Conservation (phyloP, 1,140 invertebrate species). For the Aphaenogaster floridana region DNA sequence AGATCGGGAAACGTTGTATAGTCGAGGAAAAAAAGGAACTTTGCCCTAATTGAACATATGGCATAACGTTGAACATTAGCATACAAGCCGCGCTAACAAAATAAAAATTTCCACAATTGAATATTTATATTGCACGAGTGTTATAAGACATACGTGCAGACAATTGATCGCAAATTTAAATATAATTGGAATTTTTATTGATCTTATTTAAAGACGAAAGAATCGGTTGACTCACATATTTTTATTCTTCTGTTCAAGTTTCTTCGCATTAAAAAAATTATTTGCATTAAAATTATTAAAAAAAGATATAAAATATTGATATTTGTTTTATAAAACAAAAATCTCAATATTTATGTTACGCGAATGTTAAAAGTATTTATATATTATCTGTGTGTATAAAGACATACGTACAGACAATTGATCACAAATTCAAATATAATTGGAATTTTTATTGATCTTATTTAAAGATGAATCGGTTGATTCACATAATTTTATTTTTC, state of each 20-base stretch:
- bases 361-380: slow-evolving; percentile 1
- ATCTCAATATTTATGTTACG: slow-evolving; percentile 42
- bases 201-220: slow-evolving; percentile 57
- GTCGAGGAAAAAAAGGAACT: not conserved
- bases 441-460: slow-evolving; percentile 39
- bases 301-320: slow-evolving; percentile 9
- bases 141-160: slow-evolving; percentile 11
- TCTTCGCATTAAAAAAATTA: slow-evolving; percentile 50
- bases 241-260: not conserved
- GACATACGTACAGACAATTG: slow-evolving; percentile 8
- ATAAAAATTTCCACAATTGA: slow-evolving; percentile 45
- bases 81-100: not conserved
- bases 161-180: slow-evolving; percentile 29
- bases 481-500: slow-evolving; percentile 19
- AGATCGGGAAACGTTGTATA: not conserved
- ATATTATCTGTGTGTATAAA: not conserved
- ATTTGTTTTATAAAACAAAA: not conserved
- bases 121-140: slow-evolving; percentile 29
- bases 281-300: not conserved
- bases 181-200: slow-evolving; percentile 40
- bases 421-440: slow-evolving; percentile 43
- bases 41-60: slow-evolving; percentile 44
- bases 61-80: slow-evolving; percentile 63
- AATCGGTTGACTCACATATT: slow-evolving; percentile 52
- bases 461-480: slow-evolving; percentile 56